Evolutionary conservation across 2,113 vertebrate species (phyloP).

Genomic region (Podarcis cretensis): DNA sequence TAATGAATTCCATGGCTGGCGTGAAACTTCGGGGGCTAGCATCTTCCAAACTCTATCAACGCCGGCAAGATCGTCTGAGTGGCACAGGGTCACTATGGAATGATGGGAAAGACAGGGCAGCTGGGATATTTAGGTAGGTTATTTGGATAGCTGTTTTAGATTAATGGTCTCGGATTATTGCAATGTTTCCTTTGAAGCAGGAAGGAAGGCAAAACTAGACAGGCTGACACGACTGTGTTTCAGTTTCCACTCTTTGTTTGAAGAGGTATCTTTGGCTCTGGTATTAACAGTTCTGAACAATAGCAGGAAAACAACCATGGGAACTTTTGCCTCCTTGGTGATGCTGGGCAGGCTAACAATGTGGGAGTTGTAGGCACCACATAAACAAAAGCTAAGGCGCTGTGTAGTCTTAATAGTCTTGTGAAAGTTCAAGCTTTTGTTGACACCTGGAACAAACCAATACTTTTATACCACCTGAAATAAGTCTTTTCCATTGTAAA

Average conservation of each 20-base stretch:
- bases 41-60: slow-evolving; percentile 69
- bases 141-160: slow-evolving; percentile 3
- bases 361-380: neutral
- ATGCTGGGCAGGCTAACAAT: neutral
- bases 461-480: neutral
- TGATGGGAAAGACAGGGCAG: slow-evolving; percentile 22
- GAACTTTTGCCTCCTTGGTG: slow-evolving; percentile 3
- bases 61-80: slow-evolving; percentile 68
- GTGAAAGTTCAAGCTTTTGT: neutral
- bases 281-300: slow-evolving; percentile 61
- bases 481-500: neutral
- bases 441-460: neutral
- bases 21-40: slow-evolving; percentile 61
- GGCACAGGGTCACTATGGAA: slow-evolving; percentile 37
- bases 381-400: neutral
- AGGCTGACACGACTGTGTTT: slow-evolving; percentile 41
- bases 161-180: neutral
- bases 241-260: slow-evolving; percentile 34
- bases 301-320: slow-evolving; percentile 67
- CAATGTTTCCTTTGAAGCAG: neutral
- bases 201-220: slow-evolving; percentile 3
- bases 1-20: slow-evolving; percentile 62
- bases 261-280: slow-evolving; percentile 47
- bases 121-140: slow-evolving; percentile 60
- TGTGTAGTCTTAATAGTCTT: neutral